phyloP scores from a whole-genome alignment of 2,113 vertebrate species.

The Erinaceus europaeus region DNA sequence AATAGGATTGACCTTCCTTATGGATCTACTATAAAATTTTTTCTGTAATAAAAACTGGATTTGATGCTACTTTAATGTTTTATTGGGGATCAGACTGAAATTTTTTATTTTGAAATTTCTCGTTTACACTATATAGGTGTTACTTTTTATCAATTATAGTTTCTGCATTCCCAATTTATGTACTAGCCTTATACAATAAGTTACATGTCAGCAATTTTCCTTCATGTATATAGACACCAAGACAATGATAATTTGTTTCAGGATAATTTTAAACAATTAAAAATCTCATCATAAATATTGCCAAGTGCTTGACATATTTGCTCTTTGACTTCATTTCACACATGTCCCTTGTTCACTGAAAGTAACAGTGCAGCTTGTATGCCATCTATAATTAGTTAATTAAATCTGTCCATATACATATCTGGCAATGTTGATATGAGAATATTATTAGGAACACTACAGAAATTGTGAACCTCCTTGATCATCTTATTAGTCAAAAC shows the following conservation, averaged over 20 bases:
- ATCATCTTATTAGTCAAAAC: not conserved
- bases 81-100: no score
- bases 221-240: not conserved
- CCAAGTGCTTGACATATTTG: not conserved
- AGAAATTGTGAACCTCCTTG: not conserved
- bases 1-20: constrained; percentile 14
- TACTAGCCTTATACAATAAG: not conserved
- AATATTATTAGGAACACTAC: not conserved
- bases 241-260: not conserved
- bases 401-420: not conserved
- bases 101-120: no score
- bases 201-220: not conserved
- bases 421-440: not conserved
- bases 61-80: not conserved
- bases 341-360: not conserved
- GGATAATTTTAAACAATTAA: not conserved
- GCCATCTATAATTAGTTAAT: not conserved
- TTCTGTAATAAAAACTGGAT: not conserved
- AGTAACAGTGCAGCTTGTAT: not conserved
- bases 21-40: not conserved
- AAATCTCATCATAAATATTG: not conserved
- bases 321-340: not conserved
- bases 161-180: not conserved
- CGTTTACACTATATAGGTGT: not conserved
- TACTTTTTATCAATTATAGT: not conserved